Evolutionary conservation across 2,797 vertebrate genomes (phyloP), one percentile per base, ranked within the genome.

Genomic region (Gymnoscopelus braueri): DNA sequence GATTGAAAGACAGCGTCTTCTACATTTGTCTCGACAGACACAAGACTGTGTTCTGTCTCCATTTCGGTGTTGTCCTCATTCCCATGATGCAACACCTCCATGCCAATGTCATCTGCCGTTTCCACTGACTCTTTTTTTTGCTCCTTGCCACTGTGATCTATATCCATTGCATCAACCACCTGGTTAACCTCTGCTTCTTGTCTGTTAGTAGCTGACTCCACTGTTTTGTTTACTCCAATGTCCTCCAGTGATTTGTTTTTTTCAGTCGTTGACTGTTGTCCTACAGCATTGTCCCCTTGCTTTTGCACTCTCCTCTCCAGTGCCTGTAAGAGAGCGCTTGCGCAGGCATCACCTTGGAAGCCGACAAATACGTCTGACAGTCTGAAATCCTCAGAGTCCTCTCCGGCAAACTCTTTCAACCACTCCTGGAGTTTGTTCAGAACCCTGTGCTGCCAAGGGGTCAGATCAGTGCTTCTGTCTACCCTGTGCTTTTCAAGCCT

Each of bases 401-500:
- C 5, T 1, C 72, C 35, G 0, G 67, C 52, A 72, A 95, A 94
- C 0, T 60, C 71, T 6, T 71, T 32, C 6, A 91, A 70, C 94
- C 94, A 95, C 0, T 52, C 61, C 69, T 75, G 86, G 59, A 95
- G 89, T 81, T 89, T 90, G 39, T 24, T 29, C 26, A 88, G 84
- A 67, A 93, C 83, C 14, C 72, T 74, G 62, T 60, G 74, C 56
- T 94, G 93, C 84, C 89, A 90, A 13, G 59, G 60, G 5, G 77
- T 76, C 69, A 95, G 85, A 69, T 94, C 93, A 1, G 92, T 92
- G 60, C 88, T 93, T 79, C 93, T 89, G 49, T 95, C 91, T 63
- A 95, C 85, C 67, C 79, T 88, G 80, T 95, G 94, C 60, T 95
- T 95, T 82, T 95, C 94, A 69, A 95, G 87, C 6, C 94, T 84